Evolutionary conservation across 2,888 invertebrate genomes (phyloP).

Genomic region (Salpingus planirostris): DNA sequence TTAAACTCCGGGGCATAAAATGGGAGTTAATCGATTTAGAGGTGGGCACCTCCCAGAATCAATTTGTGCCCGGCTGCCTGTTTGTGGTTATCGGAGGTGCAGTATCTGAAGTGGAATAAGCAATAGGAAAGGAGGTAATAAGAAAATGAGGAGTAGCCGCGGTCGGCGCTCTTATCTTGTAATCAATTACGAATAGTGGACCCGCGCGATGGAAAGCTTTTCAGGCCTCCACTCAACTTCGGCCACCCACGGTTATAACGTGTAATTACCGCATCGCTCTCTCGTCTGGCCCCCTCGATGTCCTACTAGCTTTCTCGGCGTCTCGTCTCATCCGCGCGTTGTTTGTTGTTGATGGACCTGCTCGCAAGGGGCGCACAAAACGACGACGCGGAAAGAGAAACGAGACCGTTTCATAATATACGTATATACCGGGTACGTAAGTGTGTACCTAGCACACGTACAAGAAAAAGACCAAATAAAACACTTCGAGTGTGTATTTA

Average conservation of each 20-base stretch:
- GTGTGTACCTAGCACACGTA: too few species aligned
- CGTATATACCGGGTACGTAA: too few species aligned
- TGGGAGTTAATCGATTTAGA: neutral
- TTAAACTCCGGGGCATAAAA: too few species aligned
- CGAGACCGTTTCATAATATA: too few species aligned
- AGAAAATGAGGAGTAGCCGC: constrained; percentile 20
- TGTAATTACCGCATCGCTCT: constrained; percentile 14
- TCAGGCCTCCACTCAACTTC: constrained; percentile 15
- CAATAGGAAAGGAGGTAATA: constrained; percentile 19
- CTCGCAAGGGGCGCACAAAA: too few species aligned
- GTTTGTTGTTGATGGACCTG: too few species aligned
- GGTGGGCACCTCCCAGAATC: constrained; percentile 16
- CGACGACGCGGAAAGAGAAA: too few species aligned
- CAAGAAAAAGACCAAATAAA: too few species aligned
- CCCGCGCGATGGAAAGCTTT: constrained; percentile 11
- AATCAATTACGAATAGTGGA: constrained; percentile 13
- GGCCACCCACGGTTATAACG: constrained; percentile 15
- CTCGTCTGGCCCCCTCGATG: constrained; percentile 11
- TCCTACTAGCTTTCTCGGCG: neutral
- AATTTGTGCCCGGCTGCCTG: constrained; percentile 21
- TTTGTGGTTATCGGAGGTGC: constrained; percentile 24
- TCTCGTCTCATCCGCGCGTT: too few species aligned
- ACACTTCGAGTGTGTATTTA: too few species aligned
- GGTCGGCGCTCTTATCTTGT: constrained; percentile 18
- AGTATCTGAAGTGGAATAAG: constrained; percentile 20